phyloP scores from a whole-genome alignment of 2,888 invertebrate genomes.

The Beris chalybata region DNA sequence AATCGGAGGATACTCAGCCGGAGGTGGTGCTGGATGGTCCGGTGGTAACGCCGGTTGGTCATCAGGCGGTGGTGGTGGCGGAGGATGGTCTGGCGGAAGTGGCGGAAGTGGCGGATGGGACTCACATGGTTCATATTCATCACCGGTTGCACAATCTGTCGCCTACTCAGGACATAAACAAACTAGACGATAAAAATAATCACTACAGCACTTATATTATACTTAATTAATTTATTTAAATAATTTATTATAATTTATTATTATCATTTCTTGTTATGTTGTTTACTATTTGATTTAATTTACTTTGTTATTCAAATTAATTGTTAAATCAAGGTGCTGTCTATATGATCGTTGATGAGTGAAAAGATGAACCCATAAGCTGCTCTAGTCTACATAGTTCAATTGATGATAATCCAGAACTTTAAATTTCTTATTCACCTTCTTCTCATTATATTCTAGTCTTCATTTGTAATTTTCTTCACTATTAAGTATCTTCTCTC shows the following conservation, averaged over 20 bases:
- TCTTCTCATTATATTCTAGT: too few species aligned
- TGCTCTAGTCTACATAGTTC: too few species aligned
- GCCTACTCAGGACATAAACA: constrained; percentile 60
- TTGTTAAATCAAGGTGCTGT: background rate
- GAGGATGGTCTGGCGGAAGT: constrained; percentile 40
- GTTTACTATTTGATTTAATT: background rate
- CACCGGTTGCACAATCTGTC: constrained; percentile 59
- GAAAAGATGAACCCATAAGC: background rate
- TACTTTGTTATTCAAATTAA: constrained; percentile 9
- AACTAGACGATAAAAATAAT: constrained; percentile 40
- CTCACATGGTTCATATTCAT: constrained; percentile 58
- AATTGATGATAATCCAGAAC: too few species aligned
- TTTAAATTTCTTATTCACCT: too few species aligned
- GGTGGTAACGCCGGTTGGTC: constrained; percentile 43
- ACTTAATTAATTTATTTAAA: constrained; percentile 19
- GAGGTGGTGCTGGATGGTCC: constrained; percentile 45
- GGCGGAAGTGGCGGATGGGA: constrained; percentile 52
- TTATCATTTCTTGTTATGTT: constrained; percentile 9
- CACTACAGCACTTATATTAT: constrained; percentile 3
- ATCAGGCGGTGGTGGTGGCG: constrained; percentile 40
- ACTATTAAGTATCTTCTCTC: too few species aligned
- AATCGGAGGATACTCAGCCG: constrained; percentile 46
- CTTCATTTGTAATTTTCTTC: too few species aligned
- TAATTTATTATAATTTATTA: constrained; percentile 14
- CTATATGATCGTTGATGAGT: background rate